These are phyloP conservation scores for Panzeria rudis DNA, from an alignment of 2,888 invertebrate genomes.

Conservation along the genomic window DNA sequence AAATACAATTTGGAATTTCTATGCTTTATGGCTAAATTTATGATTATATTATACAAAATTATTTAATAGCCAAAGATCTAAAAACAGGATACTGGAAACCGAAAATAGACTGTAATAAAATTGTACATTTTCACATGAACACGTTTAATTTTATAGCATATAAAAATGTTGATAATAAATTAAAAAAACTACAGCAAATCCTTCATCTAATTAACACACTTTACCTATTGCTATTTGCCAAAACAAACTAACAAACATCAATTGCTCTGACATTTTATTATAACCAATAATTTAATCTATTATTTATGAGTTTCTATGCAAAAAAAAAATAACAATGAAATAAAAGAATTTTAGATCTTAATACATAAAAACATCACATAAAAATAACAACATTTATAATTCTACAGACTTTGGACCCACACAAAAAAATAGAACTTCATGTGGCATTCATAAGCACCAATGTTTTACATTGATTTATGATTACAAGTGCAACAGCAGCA, in stretches of 20 bases:
- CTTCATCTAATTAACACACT: not conserved
- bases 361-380: constrained; percentile 18
- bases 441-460: constrained; percentile 67
- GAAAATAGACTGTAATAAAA: too few relatives aligned
- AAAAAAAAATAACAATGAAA: not conserved
- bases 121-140: not conserved
- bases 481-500: constrained; percentile 40
- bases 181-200: not conserved
- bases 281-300: constrained; percentile 55
- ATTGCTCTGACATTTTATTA: not conserved
- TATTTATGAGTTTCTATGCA: constrained; percentile 48
- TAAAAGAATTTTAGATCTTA: constrained; percentile 34
- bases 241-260: not conserved
- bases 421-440: constrained; percentile 24
- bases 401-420: constrained; percentile 30
- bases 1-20: too few relatives aligned
- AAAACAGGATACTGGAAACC: too few relatives aligned
- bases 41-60: too few relatives aligned
- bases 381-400: constrained; percentile 52
- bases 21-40: too few relatives aligned
- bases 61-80: too few relatives aligned
- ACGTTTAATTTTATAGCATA: not conserved
- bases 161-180: too few relatives aligned
- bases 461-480: constrained; percentile 71
- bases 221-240: not conserved